Base-by-base conservation (phyloP, 2,797 vertebrate genomes). In the Poliocrania exsul region DNA sequence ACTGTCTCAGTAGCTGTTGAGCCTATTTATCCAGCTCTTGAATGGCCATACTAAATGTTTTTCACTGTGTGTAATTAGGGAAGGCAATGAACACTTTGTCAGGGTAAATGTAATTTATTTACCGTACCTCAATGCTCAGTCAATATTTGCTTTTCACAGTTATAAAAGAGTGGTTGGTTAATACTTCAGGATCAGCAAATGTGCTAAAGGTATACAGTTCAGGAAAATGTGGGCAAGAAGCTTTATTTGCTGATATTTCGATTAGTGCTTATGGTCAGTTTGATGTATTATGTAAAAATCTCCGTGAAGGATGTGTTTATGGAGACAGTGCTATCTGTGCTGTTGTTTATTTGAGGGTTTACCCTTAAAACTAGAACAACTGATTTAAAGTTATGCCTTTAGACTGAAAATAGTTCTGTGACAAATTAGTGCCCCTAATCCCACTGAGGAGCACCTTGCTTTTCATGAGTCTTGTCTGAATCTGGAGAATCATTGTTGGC, bases 131-230 rank as follows among this genome's bases (percentile, higher is more conserved):
- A 78, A 31, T 58, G 61, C 85, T 95, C 86, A 90, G 85, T 94
- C 94, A 96, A 95, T 96, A 96, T 96, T 96, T 96, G 81, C 85
- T 91, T 96, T 97, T 96, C 93, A 82, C 87, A 62, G 60, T 78
- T 90, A 92, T 81, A 92, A 93, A 93, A 86, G 79, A 85, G 70
- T 28, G 40, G 64, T 67, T 84, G 86, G 83, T 78, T 79, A 88
- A 88, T 92, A 92, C 53, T 88, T 85, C 31, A 74, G 35, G 78
- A 64, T 44, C 92, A 92, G 80, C 53, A 75, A 82, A 53, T 25
- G 19, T 60, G 24, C 33, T 83, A 66, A 88, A 86, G 38, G 35
- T 47, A 17, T 33, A 37, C 11, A 24, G 33, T 56, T 82, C 19
- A 56, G 58, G 81, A 78, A 81, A 89, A 69, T 51, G 62, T 3